Conservation (phyloP, 2,113 vertebrate genomes). For the Eidolon helvum region DNA sequence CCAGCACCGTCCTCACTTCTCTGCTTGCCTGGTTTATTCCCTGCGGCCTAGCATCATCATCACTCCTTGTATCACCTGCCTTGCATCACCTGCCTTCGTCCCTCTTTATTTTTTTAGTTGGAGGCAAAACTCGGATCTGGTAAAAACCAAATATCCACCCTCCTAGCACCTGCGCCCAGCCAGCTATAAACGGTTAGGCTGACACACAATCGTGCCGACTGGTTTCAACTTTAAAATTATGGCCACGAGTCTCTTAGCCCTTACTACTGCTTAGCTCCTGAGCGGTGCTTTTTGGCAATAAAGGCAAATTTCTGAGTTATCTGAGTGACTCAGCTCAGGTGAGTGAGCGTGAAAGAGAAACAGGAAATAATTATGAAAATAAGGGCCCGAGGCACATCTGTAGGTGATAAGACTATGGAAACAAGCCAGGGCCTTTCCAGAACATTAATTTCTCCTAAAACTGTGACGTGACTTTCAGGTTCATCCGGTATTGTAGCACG, state of each 20-base stretch:
- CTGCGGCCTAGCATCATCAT: neutral
- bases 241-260: neutral
- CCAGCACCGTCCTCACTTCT: no score
- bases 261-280: neutral
- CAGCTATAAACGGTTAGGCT: neutral
- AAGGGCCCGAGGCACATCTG: neutral
- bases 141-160: neutral
- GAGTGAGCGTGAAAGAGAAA: neutral
- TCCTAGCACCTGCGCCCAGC: neutral
- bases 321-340: neutral
- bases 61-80: neutral
- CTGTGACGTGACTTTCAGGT: neutral
- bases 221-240: neutral
- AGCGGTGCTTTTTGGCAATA: neutral
- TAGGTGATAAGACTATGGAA: neutral
- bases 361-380: neutral
- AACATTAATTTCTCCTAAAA: neutral
- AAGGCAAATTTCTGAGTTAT: neutral
- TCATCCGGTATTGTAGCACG: neutral
- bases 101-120: neutral
- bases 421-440: neutral
- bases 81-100: no score
- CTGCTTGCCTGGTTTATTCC: no score
- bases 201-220: neutral
- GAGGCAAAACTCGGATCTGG: neutral